Conservation (phyloP, 2,797 vertebrate genomes). For the Natrix natrix region DNA sequence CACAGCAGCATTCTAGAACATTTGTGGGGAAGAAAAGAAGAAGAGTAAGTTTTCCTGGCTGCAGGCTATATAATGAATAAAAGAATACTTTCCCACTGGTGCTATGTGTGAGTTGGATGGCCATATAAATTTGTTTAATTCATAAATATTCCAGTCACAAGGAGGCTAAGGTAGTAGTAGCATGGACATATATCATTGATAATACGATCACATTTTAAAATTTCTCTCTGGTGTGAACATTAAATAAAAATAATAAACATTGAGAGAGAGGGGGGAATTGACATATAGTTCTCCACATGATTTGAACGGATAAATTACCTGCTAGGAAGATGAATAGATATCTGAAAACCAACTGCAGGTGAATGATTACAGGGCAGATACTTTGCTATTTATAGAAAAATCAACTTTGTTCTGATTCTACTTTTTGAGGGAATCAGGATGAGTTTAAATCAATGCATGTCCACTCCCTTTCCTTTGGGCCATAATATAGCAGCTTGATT, state of each 20-base stretch:
- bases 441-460: background rate
- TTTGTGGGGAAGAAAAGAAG: background rate
- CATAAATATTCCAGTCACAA: background rate
- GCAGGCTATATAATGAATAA: constrained; percentile 10
- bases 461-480: background rate
- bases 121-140: background rate
- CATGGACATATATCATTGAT: background rate
- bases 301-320: background rate
- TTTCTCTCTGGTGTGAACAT: background rate
- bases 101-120: background rate
- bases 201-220: background rate
- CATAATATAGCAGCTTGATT: constrained; percentile 61
- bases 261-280: background rate
- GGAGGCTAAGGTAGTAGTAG: background rate
- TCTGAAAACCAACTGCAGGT: background rate
- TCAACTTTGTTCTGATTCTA: background rate
- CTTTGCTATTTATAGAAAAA: background rate
- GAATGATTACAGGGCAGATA: background rate
- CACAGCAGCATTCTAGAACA: background rate
- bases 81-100: background rate
- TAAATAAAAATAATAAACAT: background rate
- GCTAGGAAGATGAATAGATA: background rate
- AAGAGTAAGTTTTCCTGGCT: background rate
- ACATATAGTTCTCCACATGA: background rate
- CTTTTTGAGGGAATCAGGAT: background rate